These are phyloP conservation scores for Corvus moneduloides DNA, from an alignment of 2,113 vertebrate genomes.

Conservation along the genomic window DNA sequence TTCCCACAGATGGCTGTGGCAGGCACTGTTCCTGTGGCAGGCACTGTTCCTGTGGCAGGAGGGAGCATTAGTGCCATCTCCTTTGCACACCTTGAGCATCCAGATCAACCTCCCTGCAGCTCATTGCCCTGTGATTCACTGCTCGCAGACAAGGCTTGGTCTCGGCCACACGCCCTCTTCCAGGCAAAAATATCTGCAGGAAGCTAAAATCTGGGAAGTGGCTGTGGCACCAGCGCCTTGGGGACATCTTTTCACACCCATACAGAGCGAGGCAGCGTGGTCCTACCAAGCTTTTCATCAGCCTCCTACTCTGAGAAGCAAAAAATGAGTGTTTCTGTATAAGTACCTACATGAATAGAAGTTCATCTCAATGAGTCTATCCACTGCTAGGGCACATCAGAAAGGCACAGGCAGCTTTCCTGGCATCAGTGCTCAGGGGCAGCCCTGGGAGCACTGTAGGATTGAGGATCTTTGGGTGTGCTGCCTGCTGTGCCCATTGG, in stretches of 20 bases:
- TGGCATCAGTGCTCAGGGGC: background rate
- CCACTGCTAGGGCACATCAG: background rate
- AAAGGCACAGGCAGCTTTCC: background rate
- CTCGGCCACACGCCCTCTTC: background rate
- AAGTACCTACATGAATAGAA: background rate
- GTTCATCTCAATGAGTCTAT: background rate
- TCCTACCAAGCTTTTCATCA: background rate
- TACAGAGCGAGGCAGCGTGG: rapidly evolving
- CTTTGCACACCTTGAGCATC: background rate
- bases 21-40: background rate
- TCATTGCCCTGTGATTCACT: background rate
- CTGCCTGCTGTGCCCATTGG: background rate
- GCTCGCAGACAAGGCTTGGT: background rate
- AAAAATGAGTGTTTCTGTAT: background rate
- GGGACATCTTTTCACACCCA: background rate
- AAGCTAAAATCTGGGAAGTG: background rate
- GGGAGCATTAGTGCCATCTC: background rate
- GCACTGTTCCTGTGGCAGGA: background rate
- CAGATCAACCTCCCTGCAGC: background rate
- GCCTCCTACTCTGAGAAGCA: rapidly evolving
- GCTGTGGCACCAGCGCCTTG: background rate
- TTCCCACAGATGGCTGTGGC: slow-evolving; percentile 11
- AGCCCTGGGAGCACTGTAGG: background rate
- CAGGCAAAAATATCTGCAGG: background rate
- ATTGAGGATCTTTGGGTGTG: background rate